Conservation (phyloP, 2,113 vertebrate genomes). For the Terrapene triunguis region DNA sequence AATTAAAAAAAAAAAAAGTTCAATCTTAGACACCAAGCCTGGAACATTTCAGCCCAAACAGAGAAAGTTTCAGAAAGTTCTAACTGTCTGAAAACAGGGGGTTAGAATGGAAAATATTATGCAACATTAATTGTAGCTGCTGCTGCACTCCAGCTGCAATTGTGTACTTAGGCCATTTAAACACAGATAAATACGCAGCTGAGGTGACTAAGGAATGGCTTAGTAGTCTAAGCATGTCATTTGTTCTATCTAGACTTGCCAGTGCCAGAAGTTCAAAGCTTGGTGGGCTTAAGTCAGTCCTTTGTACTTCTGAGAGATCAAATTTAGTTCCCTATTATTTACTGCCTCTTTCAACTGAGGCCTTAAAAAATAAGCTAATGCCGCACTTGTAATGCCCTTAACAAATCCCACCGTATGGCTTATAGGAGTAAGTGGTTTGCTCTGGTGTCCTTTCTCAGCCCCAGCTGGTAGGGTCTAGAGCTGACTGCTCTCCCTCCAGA, state of each 20-base stretch:
- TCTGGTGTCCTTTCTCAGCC: not conserved
- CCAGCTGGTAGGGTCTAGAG: not conserved
- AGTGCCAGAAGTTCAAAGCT: constrained; percentile 19
- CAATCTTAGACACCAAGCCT: not conserved
- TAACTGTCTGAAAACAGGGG: not conserved
- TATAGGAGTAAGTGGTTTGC: not conserved
- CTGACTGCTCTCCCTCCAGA: not conserved
- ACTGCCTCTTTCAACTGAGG: constrained; percentile 65
- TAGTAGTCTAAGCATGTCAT: not conserved
- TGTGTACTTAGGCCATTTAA: not conserved
- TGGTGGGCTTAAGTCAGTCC: constrained; percentile 56
- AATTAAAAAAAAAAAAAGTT: not conserved
- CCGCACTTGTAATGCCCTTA: not conserved
- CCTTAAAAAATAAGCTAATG: constrained; percentile 66
- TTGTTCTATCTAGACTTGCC: not conserved
- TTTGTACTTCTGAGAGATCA: constrained; percentile 53
- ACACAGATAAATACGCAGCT: not conserved
- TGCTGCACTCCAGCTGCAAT: not conserved
- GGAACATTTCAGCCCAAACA: not conserved
- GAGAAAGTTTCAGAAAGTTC: constrained; percentile 8
- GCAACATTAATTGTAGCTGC: not conserved
- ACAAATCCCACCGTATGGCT: constrained; percentile 43
- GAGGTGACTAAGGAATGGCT: not conserved
- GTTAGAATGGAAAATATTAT: fast-evolving
- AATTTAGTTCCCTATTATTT: constrained; percentile 69